A percentile compares a stretch with the other conserved stretches of the same genome.
Evolutionary conservation across 2,888 invertebrate genomes (phyloP).

Genomic region (Rhaphigaster nebulosa): DNA sequence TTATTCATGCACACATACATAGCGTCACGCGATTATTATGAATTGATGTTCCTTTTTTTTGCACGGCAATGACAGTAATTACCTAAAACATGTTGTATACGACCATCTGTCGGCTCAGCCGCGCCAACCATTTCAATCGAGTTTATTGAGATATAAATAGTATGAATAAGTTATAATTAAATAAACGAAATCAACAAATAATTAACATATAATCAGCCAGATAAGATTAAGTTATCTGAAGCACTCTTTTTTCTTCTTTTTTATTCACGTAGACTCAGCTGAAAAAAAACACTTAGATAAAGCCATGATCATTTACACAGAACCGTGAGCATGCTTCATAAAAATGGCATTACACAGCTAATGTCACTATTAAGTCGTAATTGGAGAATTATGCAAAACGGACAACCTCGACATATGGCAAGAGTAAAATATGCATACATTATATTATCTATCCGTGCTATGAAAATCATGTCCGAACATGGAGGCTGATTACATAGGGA

Average conservation of each 20-base stretch:
- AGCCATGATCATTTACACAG: neutral
- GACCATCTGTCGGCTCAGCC: neutral
- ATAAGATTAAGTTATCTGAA: neutral
- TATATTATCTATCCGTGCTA: neutral
- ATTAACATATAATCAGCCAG: neutral
- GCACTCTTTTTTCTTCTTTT: too few relatives aligned
- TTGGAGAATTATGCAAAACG: slow-evolving; percentile 16
- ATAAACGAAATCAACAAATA: neutral
- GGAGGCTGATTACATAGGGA: neutral
- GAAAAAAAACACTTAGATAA: neutral
- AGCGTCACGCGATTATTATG: neutral
- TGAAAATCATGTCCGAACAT: slow-evolving; percentile 19
- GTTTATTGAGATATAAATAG: neutral
- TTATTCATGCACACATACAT: neutral
- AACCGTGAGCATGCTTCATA: neutral
- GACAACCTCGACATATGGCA: neutral
- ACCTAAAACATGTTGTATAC: neutral
- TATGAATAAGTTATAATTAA: neutral
- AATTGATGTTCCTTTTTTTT: neutral
- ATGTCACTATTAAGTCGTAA: neutral
- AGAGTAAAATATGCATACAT: slow-evolving; percentile 1
- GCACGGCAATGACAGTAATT: neutral
- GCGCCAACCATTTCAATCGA: neutral
- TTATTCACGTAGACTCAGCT: neutral
- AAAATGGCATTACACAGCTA: neutral